Base-by-base conservation (phyloP, 2,797 vertebrate genomes). In the Sternotherus odoratus region DNA sequence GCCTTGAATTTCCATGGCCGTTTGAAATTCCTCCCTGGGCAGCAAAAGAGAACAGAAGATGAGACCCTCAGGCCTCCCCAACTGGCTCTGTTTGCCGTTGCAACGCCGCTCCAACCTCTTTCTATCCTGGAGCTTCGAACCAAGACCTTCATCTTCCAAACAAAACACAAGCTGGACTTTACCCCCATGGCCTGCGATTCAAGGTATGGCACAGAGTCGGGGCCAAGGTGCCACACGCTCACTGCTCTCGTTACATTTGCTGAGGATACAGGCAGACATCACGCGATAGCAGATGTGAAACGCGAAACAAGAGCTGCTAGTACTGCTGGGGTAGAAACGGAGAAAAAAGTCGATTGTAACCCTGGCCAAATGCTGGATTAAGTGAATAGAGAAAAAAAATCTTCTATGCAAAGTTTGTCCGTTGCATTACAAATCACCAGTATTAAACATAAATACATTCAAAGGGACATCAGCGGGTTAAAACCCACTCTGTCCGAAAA, bases 91-190 rank as follows among this genome's bases (percentile, higher is more conserved):
- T 99, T 99, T 1, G 97, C 98, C 72, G 97, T 98, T 1, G 98
- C 98, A 0, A 98, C 98, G 1, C 98, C 98, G 15, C 95, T 98
- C 72, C 98, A 98, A 94, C 98, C 98, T 0, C 97, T 98, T 2
- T 98, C 98, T 86, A 98, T 99, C 91, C 94, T 98, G 97, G 98
- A 99, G 97, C 98, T 99, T 92, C 94, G 83, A 77, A 98, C 98
- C 82, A 98, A 99, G 97, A 98, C 95, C 8, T 97, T 98, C 97
- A 98, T 99, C 96, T 99, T 99, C 96, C 98, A 98, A 96, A 98
- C 98, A 89, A 99, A 99, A 94, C 98, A 99, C 97, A 99, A 99
- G 95, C 97, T 99, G 96, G 98, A 99, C 97, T 99, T 99, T 96
- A 99, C 98, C 6, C 98, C 98, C 1, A 72, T 97, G 95, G 98